Evolutionary conservation across 2,888 invertebrate species (phyloP).

Genomic region (Patella ulyssiponensis): DNA sequence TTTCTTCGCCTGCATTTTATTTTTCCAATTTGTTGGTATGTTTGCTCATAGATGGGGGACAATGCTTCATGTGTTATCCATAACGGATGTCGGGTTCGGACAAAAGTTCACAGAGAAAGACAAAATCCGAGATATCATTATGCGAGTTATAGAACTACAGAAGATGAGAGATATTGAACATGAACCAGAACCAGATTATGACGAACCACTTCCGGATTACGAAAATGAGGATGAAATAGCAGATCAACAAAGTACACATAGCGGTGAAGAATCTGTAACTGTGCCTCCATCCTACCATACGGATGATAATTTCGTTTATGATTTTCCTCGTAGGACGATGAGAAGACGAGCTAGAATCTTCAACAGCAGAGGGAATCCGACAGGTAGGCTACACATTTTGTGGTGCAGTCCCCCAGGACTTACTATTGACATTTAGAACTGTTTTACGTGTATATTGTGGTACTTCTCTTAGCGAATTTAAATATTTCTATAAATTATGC

Average conservation of each 20-base stretch:
- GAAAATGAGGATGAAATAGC: slow-evolving; percentile 9
- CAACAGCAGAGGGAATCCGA: slow-evolving; percentile 43
- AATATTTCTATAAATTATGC: no score
- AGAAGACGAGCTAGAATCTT: slow-evolving; percentile 42
- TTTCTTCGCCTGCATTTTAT: slow-evolving; percentile 95
- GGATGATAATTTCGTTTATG: slow-evolving; percentile 26
- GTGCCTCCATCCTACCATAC: slow-evolving; percentile 50
- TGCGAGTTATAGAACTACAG: slow-evolving; percentile 54
- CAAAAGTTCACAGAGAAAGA: slow-evolving; percentile 52
- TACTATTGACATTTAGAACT: no score
- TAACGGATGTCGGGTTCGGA: slow-evolving; percentile 82
- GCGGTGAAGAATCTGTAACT: not conserved
- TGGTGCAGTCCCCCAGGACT: no score
- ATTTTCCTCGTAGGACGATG: slow-evolving; percentile 11
- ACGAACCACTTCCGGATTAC: slow-evolving; percentile 54
- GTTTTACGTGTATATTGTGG: no score
- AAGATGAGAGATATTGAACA: slow-evolving; percentile 57
- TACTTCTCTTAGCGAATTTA: no score
- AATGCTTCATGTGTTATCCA: slow-evolving; percentile 94
- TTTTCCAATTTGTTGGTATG: slow-evolving; percentile 98
- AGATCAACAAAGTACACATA: not conserved
- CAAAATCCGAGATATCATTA: slow-evolving; percentile 53
- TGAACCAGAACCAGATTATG: slow-evolving; percentile 58
- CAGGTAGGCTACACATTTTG: slow-evolving; percentile 32
- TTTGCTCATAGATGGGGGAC: slow-evolving; percentile 98